Evolutionary conservation across 2,888 invertebrate genomes (phyloP).

Genomic region (Heliconius ismenius): DNA sequence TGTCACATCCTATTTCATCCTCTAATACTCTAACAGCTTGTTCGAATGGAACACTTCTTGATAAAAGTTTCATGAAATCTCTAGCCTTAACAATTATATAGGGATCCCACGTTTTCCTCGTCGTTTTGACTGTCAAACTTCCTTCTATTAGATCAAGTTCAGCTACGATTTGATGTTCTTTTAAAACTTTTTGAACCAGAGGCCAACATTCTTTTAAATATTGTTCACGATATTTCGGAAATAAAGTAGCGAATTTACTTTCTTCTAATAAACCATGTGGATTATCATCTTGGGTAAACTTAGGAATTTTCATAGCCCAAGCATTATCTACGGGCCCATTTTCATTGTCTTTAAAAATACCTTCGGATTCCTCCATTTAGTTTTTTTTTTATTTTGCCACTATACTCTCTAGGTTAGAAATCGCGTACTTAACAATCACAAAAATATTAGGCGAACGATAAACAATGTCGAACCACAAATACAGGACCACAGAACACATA

Average conservation of each 20-base stretch:
- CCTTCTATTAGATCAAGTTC: slow-evolving; percentile 96
- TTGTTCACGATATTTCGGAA: slow-evolving; percentile 98
- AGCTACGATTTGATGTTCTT: slow-evolving; percentile 89
- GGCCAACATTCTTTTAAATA: slow-evolving; percentile 98
- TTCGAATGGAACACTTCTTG: slow-evolving; percentile 97
- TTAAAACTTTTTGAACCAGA: slow-evolving; percentile 91
- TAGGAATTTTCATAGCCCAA: slow-evolving; percentile 92
- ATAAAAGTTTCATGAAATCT: slow-evolving; percentile 96
- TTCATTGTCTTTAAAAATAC: slow-evolving; percentile 53
- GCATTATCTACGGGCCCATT: slow-evolving; percentile 89
- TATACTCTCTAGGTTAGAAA: not conserved
- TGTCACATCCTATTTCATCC: slow-evolving; percentile 96
- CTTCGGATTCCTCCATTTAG: slow-evolving; percentile 36
- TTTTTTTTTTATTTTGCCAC: not conserved
- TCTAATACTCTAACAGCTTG: slow-evolving; percentile 93
- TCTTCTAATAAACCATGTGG: slow-evolving; percentile 94
- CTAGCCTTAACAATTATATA: slow-evolving; percentile 97
- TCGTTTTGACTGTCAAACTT: slow-evolving; percentile 96
- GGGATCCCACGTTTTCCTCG: slow-evolving; percentile 99
- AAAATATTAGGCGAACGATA: not conserved
- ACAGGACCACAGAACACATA: no score
- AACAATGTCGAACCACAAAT: slow-evolving; percentile 3
- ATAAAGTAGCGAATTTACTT: slow-evolving; percentile 97
- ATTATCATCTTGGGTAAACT: slow-evolving; percentile 94
- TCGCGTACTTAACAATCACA: not conserved